phyloP scores from a whole-genome alignment of 2,888 invertebrate species.

The Drosophila demipolita region DNA sequence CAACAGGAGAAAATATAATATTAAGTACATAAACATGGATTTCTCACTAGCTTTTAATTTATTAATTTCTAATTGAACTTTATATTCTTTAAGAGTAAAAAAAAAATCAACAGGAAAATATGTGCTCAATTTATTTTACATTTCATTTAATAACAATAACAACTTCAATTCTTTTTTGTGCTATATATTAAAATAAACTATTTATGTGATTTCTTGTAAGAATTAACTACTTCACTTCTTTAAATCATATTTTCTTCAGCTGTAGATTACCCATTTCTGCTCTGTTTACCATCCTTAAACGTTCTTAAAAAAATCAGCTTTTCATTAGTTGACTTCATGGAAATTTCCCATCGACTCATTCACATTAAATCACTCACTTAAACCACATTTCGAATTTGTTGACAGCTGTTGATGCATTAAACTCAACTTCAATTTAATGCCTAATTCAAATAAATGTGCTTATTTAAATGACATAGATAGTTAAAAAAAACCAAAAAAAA shows the following conservation, averaged over 20 bases:
- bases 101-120: no score
- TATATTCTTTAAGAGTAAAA: no score
- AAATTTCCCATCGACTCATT: background rate
- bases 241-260: background rate
- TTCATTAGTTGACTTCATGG: background rate
- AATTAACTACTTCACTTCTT: no score
- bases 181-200: background rate
- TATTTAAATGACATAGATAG: slow-evolving; percentile 47
- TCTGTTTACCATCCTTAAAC: background rate
- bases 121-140: no score
- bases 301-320: background rate
- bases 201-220: background rate
- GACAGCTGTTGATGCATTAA: slow-evolving; percentile 19
- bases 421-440: slow-evolving; percentile 42
- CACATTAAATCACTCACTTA: slow-evolving; percentile 38
- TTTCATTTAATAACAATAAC: background rate
- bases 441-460: slow-evolving; percentile 39
- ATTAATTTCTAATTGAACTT: no score
- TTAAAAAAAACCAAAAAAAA: slow-evolving; percentile 1
- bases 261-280: background rate
- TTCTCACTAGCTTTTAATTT: background rate
- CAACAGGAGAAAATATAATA: no score
- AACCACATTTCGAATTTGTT: background rate
- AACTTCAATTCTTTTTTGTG: background rate
- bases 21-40: accelerated